Evolutionary conservation across 2,888 invertebrate species (phyloP).

Genomic region (Vanessa cardui): DNA sequence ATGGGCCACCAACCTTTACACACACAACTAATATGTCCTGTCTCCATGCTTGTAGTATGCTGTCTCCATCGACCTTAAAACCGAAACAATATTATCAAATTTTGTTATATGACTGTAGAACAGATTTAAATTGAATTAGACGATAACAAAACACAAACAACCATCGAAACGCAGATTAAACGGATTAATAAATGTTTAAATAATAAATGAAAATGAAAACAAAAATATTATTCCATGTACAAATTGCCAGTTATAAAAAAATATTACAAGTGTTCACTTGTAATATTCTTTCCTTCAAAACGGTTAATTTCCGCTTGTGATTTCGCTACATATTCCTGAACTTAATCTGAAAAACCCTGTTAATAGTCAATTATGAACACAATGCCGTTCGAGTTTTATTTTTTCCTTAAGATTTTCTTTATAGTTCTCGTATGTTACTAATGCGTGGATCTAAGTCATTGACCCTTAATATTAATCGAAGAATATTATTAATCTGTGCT

Average conservation of each 20-base stretch:
- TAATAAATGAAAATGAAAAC: neutral
- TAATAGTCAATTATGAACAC: slow-evolving; percentile 51
- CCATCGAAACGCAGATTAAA: too few species aligned
- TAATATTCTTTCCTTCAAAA: slow-evolving; percentile 38
- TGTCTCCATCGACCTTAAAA: too few species aligned
- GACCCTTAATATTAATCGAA: slow-evolving; percentile 21
- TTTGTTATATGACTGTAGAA: too few species aligned
- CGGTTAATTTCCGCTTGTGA: slow-evolving; percentile 52
- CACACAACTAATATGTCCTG: too few species aligned
- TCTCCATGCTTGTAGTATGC: too few species aligned
- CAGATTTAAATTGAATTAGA: too few species aligned
- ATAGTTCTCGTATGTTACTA: slow-evolving; percentile 21
- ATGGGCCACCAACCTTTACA: too few species aligned
- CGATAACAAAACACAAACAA: too few species aligned
- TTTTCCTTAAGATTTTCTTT: slow-evolving; percentile 40
- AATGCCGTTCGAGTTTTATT: slow-evolving; percentile 46
- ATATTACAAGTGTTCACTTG: slow-evolving; percentile 31
- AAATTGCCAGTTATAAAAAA: slow-evolving; percentile 28
- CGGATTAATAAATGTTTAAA: neutral
- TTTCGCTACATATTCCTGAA: slow-evolving; percentile 41
- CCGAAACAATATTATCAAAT: too few species aligned
- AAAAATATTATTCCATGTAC: neutral
- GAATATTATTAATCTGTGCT: neutral
- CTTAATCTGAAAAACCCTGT: slow-evolving; percentile 40
- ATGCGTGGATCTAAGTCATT: slow-evolving; percentile 29